phyloP scores from a whole-genome alignment of 1,140 invertebrate species.

The Drosophila oshimai region DNA sequence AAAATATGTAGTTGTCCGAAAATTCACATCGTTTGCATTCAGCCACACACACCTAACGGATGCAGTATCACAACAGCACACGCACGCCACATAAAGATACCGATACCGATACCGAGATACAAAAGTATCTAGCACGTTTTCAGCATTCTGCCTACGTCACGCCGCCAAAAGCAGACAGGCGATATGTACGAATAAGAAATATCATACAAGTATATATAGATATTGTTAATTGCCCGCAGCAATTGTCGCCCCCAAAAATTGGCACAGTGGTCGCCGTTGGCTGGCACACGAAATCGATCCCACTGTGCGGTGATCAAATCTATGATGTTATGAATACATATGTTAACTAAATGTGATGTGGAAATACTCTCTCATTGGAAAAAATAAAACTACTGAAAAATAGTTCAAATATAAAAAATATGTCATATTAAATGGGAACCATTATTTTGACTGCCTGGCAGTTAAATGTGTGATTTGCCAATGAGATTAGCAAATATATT shows the following conservation, averaged over 20 bases:
- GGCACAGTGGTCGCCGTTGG: constrained; percentile 27
- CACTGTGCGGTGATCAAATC: constrained; percentile 13
- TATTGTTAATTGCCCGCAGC: constrained; percentile 68
- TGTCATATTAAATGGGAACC: too few relatives aligned
- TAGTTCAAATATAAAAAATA: too few relatives aligned
- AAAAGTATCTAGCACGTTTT: constrained; percentile 70
- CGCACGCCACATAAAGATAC: constrained; percentile 39
- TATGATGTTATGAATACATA: background rate
- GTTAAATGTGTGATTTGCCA: background rate
- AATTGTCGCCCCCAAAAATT: constrained; percentile 51
- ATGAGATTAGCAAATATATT: too few relatives aligned
- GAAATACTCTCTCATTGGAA: background rate
- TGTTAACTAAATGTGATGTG: background rate
- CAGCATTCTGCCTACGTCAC: constrained; percentile 64
- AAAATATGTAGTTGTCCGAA: constrained; percentile 59
- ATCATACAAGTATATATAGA: constrained; percentile 37
- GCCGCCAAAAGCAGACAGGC: constrained; percentile 63
- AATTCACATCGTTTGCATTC: constrained; percentile 76
- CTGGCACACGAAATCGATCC: background rate
- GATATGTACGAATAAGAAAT: constrained; percentile 34
- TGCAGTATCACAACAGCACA: constrained; percentile 52
- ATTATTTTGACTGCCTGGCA: too few relatives aligned
- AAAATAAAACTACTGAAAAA: too few relatives aligned
- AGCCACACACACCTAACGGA: constrained; percentile 77
- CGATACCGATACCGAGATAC: constrained; percentile 38